Base-by-base conservation (phyloP, 2,113 vertebrate genomes). In the Clarias magur region DNA sequence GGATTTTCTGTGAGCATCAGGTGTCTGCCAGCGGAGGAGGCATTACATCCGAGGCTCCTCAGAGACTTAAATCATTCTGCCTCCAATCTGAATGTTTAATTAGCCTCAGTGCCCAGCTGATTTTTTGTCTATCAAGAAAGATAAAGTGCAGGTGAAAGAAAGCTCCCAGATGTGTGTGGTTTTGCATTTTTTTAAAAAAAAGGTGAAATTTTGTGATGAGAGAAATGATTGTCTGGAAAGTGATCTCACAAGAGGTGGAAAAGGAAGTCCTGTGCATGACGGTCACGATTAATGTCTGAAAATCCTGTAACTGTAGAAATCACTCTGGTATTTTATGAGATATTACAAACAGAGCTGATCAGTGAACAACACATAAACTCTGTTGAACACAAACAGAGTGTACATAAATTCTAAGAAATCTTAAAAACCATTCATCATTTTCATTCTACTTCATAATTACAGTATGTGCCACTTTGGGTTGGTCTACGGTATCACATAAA, bases 91-190 rank as follows among this genome's bases (percentile, higher is more conserved):
- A 63, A 78, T 76, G 68, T 83, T 70, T 87, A 87, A 87, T 87
- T 78, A 87, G 81, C 9, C 72, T 68, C 30, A 25, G 79, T 83
- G 19, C 86, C 86, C 86, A 79, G 73, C 19, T 68, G 86, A 84
- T 10, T 87, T 83, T 87, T 63, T 73, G 86, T 87, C 82, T 27
- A 87, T 87, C 73, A 87, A 57, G 62, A 72, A 30, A 65, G 54
- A 27, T 34, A 21, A 87, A 76, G 25, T 63, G 23, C 23, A 23
- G 72, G 30, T 48, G 15, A 48, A 80, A 82, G 48, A 27, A 63
- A 6, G 42, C 10, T 73, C 79, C 67, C 53, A 63, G 10, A 76
- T 30, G 73, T 56, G 42, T 65, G 10, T 2, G 27, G 53, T 48
- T 73, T 75, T 17, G 13, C 48, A 65, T 27, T n/a, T n/a, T n/a